Evolutionary conservation across 2,888 invertebrate species (phyloP).

Genomic region (Patella ulyssiponensis): DNA sequence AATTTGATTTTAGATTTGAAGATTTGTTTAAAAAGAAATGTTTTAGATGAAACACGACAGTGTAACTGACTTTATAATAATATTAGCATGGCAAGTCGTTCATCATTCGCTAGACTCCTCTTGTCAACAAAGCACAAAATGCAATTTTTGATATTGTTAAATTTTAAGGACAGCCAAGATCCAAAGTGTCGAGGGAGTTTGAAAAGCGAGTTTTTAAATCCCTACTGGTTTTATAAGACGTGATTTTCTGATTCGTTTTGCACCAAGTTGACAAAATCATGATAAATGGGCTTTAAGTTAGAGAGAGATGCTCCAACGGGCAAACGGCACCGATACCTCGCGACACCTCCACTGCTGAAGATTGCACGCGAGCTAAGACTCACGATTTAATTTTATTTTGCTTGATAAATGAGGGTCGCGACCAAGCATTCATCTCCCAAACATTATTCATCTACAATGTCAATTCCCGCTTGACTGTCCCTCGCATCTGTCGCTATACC

Average conservation of each 20-base stretch:
- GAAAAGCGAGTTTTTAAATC: slow-evolving; percentile 13
- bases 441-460: slow-evolving; percentile 12
- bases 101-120: slow-evolving; percentile 1
- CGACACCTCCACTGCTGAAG: slow-evolving; percentile 8
- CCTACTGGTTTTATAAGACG: slow-evolving; percentile 6
- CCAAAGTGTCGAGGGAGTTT: slow-evolving; percentile 12
- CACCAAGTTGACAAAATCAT: slow-evolving; percentile 8
- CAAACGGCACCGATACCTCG: slow-evolving; percentile 11
- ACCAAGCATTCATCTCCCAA: slow-evolving; percentile 7
- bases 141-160: slow-evolving; percentile 13
- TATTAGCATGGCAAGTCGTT: slow-evolving; percentile 7
- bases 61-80: slow-evolving; percentile 4
- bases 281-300: slow-evolving; percentile 9
- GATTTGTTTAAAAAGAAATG: slow-evolving; percentile 12
- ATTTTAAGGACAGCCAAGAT: slow-evolving; percentile 9
- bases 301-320: slow-evolving; percentile 4
- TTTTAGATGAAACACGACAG: neutral
- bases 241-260: slow-evolving; percentile 13
- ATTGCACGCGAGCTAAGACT: slow-evolving; percentile 7
- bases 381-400: slow-evolving; percentile 11
- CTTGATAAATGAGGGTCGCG: slow-evolving; percentile 12
- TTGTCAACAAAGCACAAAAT: slow-evolving; percentile 11
- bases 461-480: slow-evolving; percentile 11
- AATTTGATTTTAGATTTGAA: slow-evolving; percentile 10
- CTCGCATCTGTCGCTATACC: neutral